Percentiles rank a stretch among this genome's conserved stretches.
Evolutionary conservation across 2,888 invertebrate species (phyloP).

Genomic region (Eledona agricola): DNA sequence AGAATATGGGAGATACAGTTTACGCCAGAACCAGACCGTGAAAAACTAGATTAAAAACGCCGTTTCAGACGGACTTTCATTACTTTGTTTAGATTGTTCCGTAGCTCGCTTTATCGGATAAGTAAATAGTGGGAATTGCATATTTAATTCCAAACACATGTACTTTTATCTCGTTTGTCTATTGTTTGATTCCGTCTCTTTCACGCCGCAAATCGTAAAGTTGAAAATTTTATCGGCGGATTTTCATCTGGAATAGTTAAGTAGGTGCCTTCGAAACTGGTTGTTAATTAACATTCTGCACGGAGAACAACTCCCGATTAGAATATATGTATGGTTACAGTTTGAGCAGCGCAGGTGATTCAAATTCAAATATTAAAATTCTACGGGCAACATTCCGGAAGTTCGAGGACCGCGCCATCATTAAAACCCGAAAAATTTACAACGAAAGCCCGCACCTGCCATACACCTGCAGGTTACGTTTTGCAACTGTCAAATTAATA

Average conservation of each 20-base stretch:
- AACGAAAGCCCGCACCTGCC: constrained; percentile 36
- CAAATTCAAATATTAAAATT: constrained; percentile 20
- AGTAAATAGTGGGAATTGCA: constrained; percentile 9
- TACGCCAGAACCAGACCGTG: constrained; percentile 18
- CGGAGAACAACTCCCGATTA: no score
- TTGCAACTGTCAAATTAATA: constrained; percentile 36
- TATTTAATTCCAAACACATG: constrained; percentile 18
- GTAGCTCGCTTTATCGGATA: no score
- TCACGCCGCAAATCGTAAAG: no score
- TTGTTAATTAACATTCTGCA: constrained; percentile 4
- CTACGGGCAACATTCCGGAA: constrained; percentile 26
- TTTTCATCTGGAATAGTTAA: no score
- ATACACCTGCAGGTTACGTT: constrained; percentile 33
- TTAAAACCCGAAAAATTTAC: constrained; percentile 19
- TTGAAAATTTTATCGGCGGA: no score
- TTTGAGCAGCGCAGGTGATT: constrained; percentile 19
- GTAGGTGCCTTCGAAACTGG: no score
- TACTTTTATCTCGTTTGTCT: no score
- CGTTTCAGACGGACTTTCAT: constrained; percentile 5
- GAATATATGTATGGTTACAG: no score
- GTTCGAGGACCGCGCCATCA: constrained; percentile 27
- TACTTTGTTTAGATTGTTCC: constrained; percentile 11
- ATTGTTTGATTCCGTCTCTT: no score
- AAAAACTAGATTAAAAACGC: constrained; percentile 13
- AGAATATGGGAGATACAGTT: constrained; percentile 10